phyloP scores from a whole-genome alignment of 2,797 vertebrate genomes.

The Aselliscus stoliczkanus region DNA sequence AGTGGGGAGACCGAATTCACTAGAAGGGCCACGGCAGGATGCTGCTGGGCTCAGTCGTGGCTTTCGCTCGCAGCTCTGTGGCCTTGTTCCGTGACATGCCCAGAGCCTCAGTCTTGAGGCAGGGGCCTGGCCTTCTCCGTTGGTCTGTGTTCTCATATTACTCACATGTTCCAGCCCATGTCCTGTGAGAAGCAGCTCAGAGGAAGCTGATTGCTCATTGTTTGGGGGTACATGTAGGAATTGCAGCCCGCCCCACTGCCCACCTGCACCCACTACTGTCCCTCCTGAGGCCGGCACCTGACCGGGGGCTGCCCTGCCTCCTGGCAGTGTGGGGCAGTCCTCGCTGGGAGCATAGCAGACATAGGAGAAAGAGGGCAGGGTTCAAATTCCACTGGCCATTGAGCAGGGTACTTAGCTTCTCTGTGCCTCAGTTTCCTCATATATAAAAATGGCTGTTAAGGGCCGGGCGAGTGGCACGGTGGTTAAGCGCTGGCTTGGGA shows the following conservation, averaged over 20 bases:
- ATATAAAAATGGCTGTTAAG: no score
- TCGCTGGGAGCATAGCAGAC: not conserved
- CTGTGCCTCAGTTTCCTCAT: not conserved
- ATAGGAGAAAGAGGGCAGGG: not conserved
- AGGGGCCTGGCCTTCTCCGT: fast-evolving
- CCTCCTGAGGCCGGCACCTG: not conserved
- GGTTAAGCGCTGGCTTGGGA: no score
- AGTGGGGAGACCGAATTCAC: not conserved
- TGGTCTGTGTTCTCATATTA: not conserved
- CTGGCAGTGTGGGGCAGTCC: not conserved
- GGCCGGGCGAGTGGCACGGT: no score
- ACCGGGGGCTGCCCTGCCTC: not conserved
- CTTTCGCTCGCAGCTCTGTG: fast-evolving
- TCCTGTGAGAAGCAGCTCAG: not conserved
- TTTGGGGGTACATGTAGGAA: not conserved
- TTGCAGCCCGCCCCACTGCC: not conserved
- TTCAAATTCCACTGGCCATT: not conserved
- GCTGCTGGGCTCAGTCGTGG: not conserved
- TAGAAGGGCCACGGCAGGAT: not conserved
- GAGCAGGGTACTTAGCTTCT: not conserved
- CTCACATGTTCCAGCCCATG: not conserved
- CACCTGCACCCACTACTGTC: not conserved
- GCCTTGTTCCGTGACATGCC: not conserved
- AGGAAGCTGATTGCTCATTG: not conserved
- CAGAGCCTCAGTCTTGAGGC: not conserved